Percentiles rank a stretch among this genome's conserved stretches.
phyloP scores from a whole-genome alignment of 2,888 invertebrate species.

The Temnothorax ravouxi region DNA sequence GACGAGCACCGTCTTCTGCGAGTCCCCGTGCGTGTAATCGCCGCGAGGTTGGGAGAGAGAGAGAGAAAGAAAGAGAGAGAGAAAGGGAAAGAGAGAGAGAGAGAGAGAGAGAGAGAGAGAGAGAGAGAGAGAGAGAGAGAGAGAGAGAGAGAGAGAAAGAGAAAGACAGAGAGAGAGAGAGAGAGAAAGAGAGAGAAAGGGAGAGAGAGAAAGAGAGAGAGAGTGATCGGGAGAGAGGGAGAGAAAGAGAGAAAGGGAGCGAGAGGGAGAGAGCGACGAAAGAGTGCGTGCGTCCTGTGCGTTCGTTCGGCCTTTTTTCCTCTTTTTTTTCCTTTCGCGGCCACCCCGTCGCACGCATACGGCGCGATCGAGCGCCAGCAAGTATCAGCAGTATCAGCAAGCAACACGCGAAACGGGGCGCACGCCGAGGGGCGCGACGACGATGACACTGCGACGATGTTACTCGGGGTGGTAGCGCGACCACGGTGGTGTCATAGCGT shows the following conservation, averaged over 20 bases:
- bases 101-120: too few species aligned
- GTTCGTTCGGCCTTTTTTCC: constrained; percentile 35
- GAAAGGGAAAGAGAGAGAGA: background rate
- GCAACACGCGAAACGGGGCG: constrained; percentile 36
- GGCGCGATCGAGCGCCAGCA: constrained; percentile 41
- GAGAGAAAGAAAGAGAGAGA: background rate
- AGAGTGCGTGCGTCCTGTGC: constrained; percentile 55
- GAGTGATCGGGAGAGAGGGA: background rate
- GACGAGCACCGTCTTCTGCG: constrained; percentile 77
- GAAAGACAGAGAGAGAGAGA: constrained; percentile 8
- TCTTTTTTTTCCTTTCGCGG: constrained; percentile 31
- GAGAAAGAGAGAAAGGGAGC: constrained; percentile 17
- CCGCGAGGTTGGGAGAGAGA: constrained; percentile 49
- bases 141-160: background rate
- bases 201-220: constrained; percentile 32
- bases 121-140: background rate
- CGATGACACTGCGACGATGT: constrained; percentile 76
- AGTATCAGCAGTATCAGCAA: background rate
- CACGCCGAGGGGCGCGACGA: constrained; percentile 64
- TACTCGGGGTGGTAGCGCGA: constrained; percentile 75
- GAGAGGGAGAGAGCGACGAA: constrained; percentile 39
- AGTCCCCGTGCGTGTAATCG: constrained; percentile 55
- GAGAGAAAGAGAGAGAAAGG: constrained; percentile 10
- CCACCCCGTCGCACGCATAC: constrained; percentile 54
- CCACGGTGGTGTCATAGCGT: constrained; percentile 64